These are phyloP conservation scores for Heteropelma amictum DNA, from an alignment of 2,888 invertebrate species.

Conservation along the genomic window DNA sequence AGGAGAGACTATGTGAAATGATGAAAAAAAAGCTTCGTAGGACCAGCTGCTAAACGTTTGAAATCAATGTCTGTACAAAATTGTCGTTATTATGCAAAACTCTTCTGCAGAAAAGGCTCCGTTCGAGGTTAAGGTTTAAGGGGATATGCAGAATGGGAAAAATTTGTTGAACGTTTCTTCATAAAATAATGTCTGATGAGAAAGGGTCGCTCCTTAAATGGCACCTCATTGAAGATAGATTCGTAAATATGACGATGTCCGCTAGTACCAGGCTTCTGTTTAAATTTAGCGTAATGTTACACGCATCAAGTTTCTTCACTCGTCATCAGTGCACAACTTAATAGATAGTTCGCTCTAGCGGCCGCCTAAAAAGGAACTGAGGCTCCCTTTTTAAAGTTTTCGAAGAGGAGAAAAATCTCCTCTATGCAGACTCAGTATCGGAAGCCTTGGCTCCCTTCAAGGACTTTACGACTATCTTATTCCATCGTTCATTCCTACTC, in stretches of 20 bases:
- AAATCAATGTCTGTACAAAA: no score
- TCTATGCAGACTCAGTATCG: slow-evolving; percentile 6
- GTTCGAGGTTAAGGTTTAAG: no score
- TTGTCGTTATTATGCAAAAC: no score
- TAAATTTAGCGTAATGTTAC: slow-evolving; percentile 30
- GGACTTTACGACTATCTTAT: slow-evolving; percentile 25
- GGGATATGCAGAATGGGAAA: no score
- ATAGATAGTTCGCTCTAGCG: slow-evolving; percentile 38
- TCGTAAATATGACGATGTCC: not conserved
- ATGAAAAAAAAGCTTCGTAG: not conserved
- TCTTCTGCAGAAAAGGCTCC: no score
- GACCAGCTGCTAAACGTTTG: not conserved
- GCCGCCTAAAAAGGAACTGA: slow-evolving; percentile 33
- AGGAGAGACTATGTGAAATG: slow-evolving; percentile 12
- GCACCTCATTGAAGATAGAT: not conserved
- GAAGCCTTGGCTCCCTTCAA: slow-evolving; percentile 17
- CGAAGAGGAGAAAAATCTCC: not conserved
- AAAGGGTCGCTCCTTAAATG: no score
- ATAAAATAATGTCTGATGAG: no score
- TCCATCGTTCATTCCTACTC: not conserved
- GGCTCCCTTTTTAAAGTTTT: not conserved
- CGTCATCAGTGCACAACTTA: slow-evolving; percentile 26
- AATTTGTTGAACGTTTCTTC: no score
- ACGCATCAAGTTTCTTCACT: slow-evolving; percentile 21
- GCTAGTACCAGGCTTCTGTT: not conserved